phyloP scores from a whole-genome alignment of 2,888 invertebrate species.

The Tipula helvola region DNA sequence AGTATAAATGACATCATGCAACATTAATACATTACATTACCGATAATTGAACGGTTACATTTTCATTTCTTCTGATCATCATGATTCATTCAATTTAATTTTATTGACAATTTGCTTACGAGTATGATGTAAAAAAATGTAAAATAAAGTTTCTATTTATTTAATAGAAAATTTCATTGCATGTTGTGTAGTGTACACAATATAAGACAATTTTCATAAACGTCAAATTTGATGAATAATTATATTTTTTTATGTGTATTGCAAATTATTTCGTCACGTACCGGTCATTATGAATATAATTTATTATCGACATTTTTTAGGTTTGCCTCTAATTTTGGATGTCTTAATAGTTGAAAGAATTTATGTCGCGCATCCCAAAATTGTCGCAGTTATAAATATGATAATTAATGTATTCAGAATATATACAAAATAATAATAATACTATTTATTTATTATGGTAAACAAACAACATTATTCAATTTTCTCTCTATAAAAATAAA shows the following conservation, averaged over 20 bases:
- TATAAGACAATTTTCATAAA: neutral
- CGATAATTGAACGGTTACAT: neutral
- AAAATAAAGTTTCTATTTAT: neutral
- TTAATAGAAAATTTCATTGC: neutral
- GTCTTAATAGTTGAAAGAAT: neutral
- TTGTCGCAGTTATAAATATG: neutral
- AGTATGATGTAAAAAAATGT: neutral
- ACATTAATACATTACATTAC: neutral
- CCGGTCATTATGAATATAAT: neutral
- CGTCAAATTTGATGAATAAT: neutral
- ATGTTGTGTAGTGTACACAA: neutral
- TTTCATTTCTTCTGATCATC: neutral
- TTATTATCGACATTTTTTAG: neutral
- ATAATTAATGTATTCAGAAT: neutral
- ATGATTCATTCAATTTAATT: neutral
- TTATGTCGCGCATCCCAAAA: neutral
- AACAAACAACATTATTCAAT: neutral
- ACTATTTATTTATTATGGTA: neutral
- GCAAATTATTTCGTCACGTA: neutral
- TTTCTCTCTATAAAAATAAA: neutral
- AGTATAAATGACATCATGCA: neutral
- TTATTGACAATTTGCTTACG: neutral
- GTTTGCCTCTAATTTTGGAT: neutral
- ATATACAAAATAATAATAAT: neutral
- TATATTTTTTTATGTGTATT: neutral